A percentile compares a stretch with the other conserved stretches of the same genome.
Conservation (phyloP, 30 jellyfish, hydroid and myxozoan species). For the Nemopilema nomurai region DNA sequence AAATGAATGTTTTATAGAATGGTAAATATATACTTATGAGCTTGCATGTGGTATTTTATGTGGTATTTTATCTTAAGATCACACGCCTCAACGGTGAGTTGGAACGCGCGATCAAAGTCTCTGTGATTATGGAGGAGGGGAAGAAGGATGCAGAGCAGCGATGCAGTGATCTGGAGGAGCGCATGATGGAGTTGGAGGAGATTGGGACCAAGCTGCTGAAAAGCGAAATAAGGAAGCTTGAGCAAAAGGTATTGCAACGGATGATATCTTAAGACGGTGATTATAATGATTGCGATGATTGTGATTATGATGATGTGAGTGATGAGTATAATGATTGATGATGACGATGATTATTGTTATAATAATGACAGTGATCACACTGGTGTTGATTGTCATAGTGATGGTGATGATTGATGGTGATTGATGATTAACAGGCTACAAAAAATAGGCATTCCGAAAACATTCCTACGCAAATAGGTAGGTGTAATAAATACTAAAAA, state of each 20-base stretch:
- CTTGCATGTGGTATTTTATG: not conserved
- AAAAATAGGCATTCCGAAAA: too few relatives aligned
- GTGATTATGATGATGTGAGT: too few relatives aligned
- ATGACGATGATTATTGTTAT: too few relatives aligned
- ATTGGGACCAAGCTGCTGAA: conserved; percentile 59
- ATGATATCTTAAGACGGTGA: too few relatives aligned
- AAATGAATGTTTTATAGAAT: not conserved
- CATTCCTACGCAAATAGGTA: too few relatives aligned
- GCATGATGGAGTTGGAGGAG: conserved; percentile 59
- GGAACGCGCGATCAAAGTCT: conserved; percentile 64
- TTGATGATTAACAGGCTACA: too few relatives aligned
- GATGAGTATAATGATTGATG: too few relatives aligned
- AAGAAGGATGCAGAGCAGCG: conserved; percentile 62
- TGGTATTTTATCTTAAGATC: not conserved
- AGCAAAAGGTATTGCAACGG: conserved; percentile 54
- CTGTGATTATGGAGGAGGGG: conserved; percentile 71
- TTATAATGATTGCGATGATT: too few relatives aligned
- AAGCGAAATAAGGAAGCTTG: conserved; percentile 61
- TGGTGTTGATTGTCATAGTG: too few relatives aligned
- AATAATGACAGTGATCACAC: not conserved
- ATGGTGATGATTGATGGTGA: too few relatives aligned
- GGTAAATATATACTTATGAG: not conserved
- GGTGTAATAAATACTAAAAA: too few relatives aligned
- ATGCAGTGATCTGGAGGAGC: conserved; percentile 61
- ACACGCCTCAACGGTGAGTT: conserved; percentile 71